Percentiles rank a stretch among this genome's conserved stretches.
phyloP scores from a whole-genome alignment of 2,113 vertebrate genomes.

The Bucco capensis region DNA sequence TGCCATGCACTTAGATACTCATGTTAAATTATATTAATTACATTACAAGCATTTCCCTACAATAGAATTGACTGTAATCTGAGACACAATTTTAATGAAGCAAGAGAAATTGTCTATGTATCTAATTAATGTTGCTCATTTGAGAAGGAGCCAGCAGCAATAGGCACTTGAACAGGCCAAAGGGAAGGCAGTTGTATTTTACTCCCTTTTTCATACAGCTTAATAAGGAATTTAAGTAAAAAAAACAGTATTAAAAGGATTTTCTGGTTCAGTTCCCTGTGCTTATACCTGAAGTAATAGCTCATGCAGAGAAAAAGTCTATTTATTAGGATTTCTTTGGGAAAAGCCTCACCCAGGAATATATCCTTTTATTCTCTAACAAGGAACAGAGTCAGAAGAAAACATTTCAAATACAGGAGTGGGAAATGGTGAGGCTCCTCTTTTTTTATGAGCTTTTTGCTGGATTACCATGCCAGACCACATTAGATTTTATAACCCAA shows the following conservation, averaged over 20 bases:
- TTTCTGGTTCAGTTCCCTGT: neutral
- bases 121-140: neutral
- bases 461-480: neutral
- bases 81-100: neutral
- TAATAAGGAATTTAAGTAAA: neutral
- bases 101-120: neutral
- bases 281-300: neutral
- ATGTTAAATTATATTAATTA: neutral
- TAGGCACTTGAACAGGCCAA: neutral
- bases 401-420: neutral
- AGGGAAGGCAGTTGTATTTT: neutral
- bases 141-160: neutral
- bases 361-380: neutral
- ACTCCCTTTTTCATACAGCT: neutral
- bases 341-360: neutral
- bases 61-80: neutral
- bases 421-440: neutral
- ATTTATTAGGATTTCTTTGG: neutral
- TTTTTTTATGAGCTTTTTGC: neutral
- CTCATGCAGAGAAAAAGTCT: neutral
- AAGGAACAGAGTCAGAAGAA: neutral
- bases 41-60: fast-evolving
- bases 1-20: neutral
- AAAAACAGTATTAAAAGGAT: neutral
- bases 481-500: neutral